phyloP scores from a whole-genome alignment of 2,797 vertebrate genomes.

The Gymnothorax reevesii region DNA sequence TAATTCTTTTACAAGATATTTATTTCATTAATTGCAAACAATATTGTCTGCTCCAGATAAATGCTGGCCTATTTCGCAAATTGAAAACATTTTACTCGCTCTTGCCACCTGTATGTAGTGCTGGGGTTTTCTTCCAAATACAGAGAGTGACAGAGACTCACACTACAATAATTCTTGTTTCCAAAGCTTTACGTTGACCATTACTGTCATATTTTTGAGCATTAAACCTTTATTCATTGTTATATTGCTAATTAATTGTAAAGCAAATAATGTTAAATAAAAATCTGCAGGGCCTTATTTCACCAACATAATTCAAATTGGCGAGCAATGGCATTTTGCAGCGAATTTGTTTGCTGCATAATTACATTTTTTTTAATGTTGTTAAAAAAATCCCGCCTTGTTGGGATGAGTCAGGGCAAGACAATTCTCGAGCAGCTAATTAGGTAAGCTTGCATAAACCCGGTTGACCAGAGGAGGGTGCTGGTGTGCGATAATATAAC shows the following conservation, averaged over 20 bases:
- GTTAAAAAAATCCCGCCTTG: too few species aligned
- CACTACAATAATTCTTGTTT: neutral
- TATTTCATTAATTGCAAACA: neutral
- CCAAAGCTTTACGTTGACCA: neutral
- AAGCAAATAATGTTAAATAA: too few species aligned
- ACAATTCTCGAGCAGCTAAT: neutral
- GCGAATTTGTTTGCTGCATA: too few species aligned
- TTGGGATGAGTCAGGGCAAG: neutral
- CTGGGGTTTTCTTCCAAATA: neutral
- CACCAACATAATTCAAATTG: too few species aligned
- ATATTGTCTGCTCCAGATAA: neutral
- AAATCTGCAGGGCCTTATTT: too few species aligned
- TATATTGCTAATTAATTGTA: too few species aligned
- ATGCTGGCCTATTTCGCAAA: neutral
- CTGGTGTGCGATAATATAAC: neutral
- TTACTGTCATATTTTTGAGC: too few species aligned
- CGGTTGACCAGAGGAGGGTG: neutral
- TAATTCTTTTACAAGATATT: neutral
- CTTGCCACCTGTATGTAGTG: neutral
- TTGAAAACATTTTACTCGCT: neutral
- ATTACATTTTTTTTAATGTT: too few species aligned
- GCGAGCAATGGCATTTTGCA: too few species aligned
- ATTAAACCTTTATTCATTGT: neutral
- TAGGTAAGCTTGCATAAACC: neutral
- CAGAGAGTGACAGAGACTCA: neutral